A percentile compares a stretch with the other conserved stretches of the same genome.
Evolutionary conservation across 2,113 vertebrate genomes (phyloP).

Genomic region (Vulpes vulpes): DNA sequence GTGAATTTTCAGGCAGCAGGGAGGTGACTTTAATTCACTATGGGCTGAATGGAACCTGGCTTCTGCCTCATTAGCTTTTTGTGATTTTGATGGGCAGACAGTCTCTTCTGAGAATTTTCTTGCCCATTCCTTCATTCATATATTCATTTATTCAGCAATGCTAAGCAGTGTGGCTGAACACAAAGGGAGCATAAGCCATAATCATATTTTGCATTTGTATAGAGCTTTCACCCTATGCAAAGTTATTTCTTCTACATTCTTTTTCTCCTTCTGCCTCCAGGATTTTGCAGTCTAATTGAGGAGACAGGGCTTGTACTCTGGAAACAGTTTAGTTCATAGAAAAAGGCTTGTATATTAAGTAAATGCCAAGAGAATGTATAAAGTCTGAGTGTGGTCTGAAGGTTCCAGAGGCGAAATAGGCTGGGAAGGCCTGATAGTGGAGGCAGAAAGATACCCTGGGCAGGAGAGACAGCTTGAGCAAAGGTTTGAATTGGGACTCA

Average conservation of each 20-base stretch:
- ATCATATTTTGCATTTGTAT: constrained; percentile 83
- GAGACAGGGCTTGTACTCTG: constrained; percentile 60
- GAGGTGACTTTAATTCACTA: constrained; percentile 31
- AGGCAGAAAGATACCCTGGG: background rate
- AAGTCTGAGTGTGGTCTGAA: constrained; percentile 67
- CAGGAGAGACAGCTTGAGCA: background rate
- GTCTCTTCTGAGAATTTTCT: constrained; percentile 69
- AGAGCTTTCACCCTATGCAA: constrained; percentile 72
- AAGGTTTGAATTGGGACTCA: background rate
- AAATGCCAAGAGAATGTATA: constrained; percentile 43
- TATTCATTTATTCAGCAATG: constrained; percentile 81
- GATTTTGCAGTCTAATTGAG: constrained; percentile 79
- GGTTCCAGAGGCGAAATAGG: constrained; percentile 46
- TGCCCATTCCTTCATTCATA: constrained; percentile 71
- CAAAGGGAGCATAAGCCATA: constrained; percentile 77
- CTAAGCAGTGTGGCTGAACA: constrained; percentile 70
- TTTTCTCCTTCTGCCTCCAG: constrained; percentile 74
- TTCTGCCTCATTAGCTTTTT: constrained; percentile 69
- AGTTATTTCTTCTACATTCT: constrained; percentile 72
- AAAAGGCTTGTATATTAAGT: constrained; percentile 65
- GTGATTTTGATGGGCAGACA: constrained; percentile 62
- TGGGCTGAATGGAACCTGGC: constrained; percentile 45
- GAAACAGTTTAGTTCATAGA: constrained; percentile 62
- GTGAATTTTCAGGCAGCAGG: constrained; percentile 1
- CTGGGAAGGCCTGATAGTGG: background rate